phyloP scores from a whole-genome alignment of 1,140 invertebrate species.

The Diachasma alloeum region DNA sequence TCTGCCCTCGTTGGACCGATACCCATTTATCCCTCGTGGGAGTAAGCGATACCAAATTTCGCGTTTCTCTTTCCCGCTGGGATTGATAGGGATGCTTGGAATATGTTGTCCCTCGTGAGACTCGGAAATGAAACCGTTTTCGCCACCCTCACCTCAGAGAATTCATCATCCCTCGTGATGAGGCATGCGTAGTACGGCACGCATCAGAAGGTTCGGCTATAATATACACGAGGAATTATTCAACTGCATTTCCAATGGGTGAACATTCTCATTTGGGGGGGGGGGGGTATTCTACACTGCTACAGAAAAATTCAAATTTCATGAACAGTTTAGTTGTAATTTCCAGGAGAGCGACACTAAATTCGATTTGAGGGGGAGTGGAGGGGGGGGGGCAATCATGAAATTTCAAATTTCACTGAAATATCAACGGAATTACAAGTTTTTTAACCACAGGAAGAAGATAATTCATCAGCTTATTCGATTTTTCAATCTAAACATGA shows the following conservation, averaged over 20 bases:
- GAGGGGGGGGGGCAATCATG: too few species aligned
- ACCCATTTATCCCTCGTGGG: conserved; percentile 36
- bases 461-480: too few species aligned
- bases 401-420: too few species aligned
- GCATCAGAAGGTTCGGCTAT: background rate
- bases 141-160: conserved; percentile 35
- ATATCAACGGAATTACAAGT: too few species aligned
- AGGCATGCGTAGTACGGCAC: background rate
- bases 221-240: background rate
- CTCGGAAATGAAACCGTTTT: conserved; percentile 56
- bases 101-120: conserved; percentile 52
- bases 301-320: too few species aligned
- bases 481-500: too few species aligned
- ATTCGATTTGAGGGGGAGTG: too few species aligned
- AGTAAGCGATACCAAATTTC: conserved; percentile 29
- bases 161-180: background rate
- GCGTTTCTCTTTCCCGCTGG: conserved; percentile 26
- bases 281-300: too few species aligned
- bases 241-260: background rate
- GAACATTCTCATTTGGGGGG: background rate
- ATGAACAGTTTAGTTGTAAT: too few species aligned
- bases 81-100: conserved; percentile 23
- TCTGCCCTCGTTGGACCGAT: conserved; percentile 17
- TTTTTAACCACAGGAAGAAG: too few species aligned
- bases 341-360: too few species aligned